Percentiles rank a stretch among this genome's conserved stretches.
These are phyloP conservation scores for Cataglyphis cursor DNA, from an alignment of 2,888 invertebrate genomes.

Conservation along the genomic window DNA sequence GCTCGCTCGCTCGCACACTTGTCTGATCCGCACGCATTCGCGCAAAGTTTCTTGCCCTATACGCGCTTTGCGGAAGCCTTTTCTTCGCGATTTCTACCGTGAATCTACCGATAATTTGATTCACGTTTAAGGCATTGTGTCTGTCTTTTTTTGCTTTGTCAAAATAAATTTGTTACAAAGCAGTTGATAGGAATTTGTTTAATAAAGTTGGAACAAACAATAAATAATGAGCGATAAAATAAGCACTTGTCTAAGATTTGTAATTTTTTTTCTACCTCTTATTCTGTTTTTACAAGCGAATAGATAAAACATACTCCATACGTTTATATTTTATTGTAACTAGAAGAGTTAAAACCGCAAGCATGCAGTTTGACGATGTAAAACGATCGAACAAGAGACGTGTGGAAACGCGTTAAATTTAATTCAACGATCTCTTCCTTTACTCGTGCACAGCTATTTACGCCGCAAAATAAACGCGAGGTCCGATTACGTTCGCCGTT, in stretches of 20 bases:
- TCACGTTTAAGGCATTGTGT: conserved; percentile 79
- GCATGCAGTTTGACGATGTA: not conserved
- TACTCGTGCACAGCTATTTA: conserved; percentile 60
- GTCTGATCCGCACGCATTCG: conserved; percentile 27
- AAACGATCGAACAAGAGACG: conserved; percentile 20
- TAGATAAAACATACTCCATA: not conserved
- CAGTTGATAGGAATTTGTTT: not conserved
- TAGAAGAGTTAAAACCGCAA: conserved; percentile 13
- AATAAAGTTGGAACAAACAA: too few species aligned
- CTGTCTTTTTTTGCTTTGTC: not conserved
- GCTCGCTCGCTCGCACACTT: conserved; percentile 6
- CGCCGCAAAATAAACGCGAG: conserved; percentile 61
- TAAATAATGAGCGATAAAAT: not conserved
- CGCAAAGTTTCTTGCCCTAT: not conserved
- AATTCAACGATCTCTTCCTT: conserved; percentile 56
- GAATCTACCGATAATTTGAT: conserved; percentile 81
- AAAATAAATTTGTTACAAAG: not conserved
- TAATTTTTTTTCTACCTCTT: not conserved
- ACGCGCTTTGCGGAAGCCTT: not conserved
- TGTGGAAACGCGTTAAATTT: conserved; percentile 57
- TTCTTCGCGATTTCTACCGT: conserved; percentile 58
- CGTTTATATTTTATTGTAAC: not conserved
- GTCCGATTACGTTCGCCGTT: conserved; percentile 32
- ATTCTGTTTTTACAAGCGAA: not conserved
- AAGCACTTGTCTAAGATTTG: not conserved